Evolutionary conservation across 35 echinoderm and acorn worm genomes (phyloP).

Genomic region (Apostichopus parvimensis): DNA sequence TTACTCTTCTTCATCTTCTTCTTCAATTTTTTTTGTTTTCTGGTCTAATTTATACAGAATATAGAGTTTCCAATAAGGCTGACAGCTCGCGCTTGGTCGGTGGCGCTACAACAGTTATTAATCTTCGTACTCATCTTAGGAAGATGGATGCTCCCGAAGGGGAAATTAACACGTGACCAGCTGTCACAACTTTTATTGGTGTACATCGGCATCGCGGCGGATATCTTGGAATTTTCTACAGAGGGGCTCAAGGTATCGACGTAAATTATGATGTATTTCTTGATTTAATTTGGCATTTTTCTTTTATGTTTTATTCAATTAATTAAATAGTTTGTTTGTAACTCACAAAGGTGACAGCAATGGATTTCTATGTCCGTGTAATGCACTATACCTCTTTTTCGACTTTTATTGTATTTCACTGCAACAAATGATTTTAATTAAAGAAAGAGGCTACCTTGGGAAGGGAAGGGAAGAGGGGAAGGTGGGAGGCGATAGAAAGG

Average conservation of each 20-base stretch:
- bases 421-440: no score
- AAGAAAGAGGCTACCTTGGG: no score
- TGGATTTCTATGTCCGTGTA: no score
- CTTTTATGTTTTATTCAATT: background rate
- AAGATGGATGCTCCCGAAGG: constrained; percentile 96
- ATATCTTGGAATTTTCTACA: constrained; percentile 96
- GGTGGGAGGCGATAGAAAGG: no score
- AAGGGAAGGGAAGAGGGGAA: no score
- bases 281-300: background rate
- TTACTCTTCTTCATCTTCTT: no score
- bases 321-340: no score
- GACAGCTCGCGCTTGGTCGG: constrained; percentile 65
- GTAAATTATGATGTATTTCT: background rate
- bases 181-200: constrained; percentile 94
- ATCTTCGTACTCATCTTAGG: constrained; percentile 90
- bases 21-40: no score
- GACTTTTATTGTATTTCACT: no score
- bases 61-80: constrained; percentile 27
- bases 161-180: constrained; percentile 88
- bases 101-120: constrained; percentile 82
- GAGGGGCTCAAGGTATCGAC: constrained; percentile 77
- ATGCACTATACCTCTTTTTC: no score
- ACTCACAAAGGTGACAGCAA: no score
- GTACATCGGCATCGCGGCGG: constrained; percentile 98
- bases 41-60: background rate